These are phyloP conservation scores for Apostichopus japonicus DNA, from an alignment of 35 echinoderm and acorn worm species.

Conservation along the genomic window DNA sequence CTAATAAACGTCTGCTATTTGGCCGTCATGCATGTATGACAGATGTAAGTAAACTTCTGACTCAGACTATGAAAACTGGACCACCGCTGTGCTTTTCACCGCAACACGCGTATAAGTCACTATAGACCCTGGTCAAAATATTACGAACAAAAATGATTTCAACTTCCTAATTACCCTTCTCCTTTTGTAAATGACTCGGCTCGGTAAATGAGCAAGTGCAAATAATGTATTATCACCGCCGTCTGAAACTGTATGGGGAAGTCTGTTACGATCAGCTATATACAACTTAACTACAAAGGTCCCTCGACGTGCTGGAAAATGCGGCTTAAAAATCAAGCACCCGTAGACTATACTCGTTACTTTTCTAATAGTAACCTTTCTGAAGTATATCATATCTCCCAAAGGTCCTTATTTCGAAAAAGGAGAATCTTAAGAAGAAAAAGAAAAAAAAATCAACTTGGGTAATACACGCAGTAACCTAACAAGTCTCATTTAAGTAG, in stretches of 20 bases:
- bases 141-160: too few relatives aligned
- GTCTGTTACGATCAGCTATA: not conserved
- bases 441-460: constrained; percentile 31
- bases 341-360: not conserved
- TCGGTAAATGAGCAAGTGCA: not conserved
- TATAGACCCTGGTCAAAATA: too few relatives aligned
- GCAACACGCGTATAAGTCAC: not conserved
- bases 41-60: too few relatives aligned
- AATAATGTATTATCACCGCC: not conserved
- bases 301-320: constrained; percentile 13
- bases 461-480: constrained; percentile 29
- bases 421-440: not conserved
- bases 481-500: not conserved
- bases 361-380: not conserved
- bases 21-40: too few relatives aligned
- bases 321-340: constrained; percentile 30
- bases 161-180: too few relatives aligned
- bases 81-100: constrained; percentile 1
- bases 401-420: constrained; percentile 14
- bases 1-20: too few relatives aligned
- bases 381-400: constrained; percentile 10
- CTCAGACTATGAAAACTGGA: not conserved
- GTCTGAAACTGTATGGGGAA: not conserved
- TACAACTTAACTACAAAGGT: not conserved
- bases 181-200: not conserved